A percentile compares a stretch with the other conserved stretches of the same genome.
phyloP scores from a whole-genome alignment of 2,113 vertebrate species.

The Dicaeum eximium region DNA sequence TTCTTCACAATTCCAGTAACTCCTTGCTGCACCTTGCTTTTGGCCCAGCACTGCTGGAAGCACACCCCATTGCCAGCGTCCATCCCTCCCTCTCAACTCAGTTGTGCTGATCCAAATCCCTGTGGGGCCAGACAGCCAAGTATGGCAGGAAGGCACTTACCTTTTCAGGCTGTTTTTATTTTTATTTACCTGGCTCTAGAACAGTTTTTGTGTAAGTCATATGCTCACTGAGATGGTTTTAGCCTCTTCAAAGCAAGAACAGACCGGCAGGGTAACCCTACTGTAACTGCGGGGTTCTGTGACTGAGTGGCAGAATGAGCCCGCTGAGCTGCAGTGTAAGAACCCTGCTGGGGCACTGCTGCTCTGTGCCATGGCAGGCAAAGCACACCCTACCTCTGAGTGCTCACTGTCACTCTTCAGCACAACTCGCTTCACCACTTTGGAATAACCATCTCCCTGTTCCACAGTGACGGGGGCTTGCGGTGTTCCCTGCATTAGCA shows the following conservation, averaged over 20 bases:
- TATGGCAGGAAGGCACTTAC: neutral
- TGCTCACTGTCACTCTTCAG: constrained; percentile 83
- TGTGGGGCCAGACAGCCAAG: neutral
- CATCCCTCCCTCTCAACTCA: too few species aligned
- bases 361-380: neutral
- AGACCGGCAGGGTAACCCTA: neutral
- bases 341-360: neutral
- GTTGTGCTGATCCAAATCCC: neutral
- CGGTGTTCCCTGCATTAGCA: constrained; percentile 78
- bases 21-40: neutral
- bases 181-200: neutral
- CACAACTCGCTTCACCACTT: constrained; percentile 88
- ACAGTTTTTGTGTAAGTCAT: neutral
- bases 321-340: neutral
- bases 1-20: neutral
- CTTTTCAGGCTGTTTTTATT: neutral
- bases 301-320: neutral
- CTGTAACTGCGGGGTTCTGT: neutral
- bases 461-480: constrained; percentile 78
- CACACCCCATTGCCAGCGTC: neutral
- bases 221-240: neutral
- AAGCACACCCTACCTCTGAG: constrained; percentile 78
- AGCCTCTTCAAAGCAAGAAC: neutral
- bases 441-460: constrained; percentile 86
- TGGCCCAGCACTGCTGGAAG: neutral